Evolutionary conservation across 2,797 vertebrate genomes (phyloP).

Genomic region (Passerculus sandwichensis): DNA sequence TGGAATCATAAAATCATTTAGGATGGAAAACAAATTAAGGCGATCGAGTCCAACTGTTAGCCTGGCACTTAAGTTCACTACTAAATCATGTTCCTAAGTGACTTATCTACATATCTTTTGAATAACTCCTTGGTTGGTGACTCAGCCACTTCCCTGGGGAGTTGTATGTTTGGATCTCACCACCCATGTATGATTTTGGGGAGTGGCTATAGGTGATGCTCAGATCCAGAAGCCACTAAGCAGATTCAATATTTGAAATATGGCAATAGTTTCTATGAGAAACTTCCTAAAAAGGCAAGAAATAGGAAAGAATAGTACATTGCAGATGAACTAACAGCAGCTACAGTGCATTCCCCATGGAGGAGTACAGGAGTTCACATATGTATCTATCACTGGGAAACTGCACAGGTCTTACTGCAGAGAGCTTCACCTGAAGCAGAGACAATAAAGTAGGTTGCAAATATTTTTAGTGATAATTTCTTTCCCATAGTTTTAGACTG

Average conservation of each 20-base stretch:
- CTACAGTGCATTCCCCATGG: background rate
- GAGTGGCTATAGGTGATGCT: background rate
- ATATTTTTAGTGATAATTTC: background rate
- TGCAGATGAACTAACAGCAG: background rate
- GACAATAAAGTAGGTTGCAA: background rate
- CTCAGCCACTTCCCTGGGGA: background rate
- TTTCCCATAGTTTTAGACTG: background rate
- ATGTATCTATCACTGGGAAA: background rate
- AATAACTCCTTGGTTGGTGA: background rate
- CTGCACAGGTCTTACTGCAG: background rate
- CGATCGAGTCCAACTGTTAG: rapidly evolving
- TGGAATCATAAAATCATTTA: background rate
- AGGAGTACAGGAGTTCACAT: background rate
- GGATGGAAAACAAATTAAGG: background rate
- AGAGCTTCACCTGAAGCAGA: background rate
- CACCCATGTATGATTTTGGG: background rate
- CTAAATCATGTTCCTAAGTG: background rate
- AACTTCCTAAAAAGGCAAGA: background rate
- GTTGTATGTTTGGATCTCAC: background rate
- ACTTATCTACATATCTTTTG: background rate
- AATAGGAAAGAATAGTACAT: background rate
- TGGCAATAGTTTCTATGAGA: background rate
- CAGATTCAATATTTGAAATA: background rate
- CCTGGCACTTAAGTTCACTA: background rate
- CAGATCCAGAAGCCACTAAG: background rate